Evolutionary conservation across 2,888 invertebrate genomes (phyloP), one percentile per base, ranked within the genome.

Genomic region (Stenichneumon culpator): DNA sequence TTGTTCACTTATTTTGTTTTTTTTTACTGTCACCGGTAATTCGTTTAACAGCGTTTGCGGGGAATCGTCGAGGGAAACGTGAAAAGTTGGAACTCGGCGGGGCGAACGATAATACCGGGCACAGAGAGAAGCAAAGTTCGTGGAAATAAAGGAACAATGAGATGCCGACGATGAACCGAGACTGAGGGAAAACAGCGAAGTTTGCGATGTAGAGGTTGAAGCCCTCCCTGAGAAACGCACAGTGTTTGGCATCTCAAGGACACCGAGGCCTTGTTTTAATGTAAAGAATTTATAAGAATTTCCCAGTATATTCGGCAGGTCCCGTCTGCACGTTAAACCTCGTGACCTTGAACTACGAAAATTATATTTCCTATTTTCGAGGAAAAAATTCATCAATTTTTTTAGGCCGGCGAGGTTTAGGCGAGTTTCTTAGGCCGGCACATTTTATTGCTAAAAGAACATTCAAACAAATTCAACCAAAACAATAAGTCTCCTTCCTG

Each of bases 141-240:
- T 39, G 44, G 67, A 80, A 73, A 80, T 68, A 80, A 80, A 80
- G 73, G 73, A 67, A 73, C 73, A 73, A 73, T 73, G 67, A 73
- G 67, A 80, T 78, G 47, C 65, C 50, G 65, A 68, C 57, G 44
- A 54, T 73, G 73, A 73, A 67, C 67, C 65, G 65, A 2, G 25
- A 57, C 36, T 36, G 32, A 28, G 60, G 39, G 65, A 39, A 52
- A 79, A 70, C 39, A 25, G 28, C 52, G 22, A 80, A 80, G 57
- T 80, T 73, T 67, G 28, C 73, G 52, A 65, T 54, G 28, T 70
- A 32, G 69, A 36, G 36, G 19, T 22, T 16, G 57, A 60, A 60
- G 47, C 50, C 19, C 44, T 60, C 47, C 19, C n/a, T 9, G n/a
- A 0, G 44, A 73, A 16, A n/a, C 14, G 44, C 11, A 60, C 57